Evolutionary conservation across 1,140 invertebrate species (phyloP), one percentile per base, ranked within the genome.

Genomic region (Zaprionus africanus): DNA sequence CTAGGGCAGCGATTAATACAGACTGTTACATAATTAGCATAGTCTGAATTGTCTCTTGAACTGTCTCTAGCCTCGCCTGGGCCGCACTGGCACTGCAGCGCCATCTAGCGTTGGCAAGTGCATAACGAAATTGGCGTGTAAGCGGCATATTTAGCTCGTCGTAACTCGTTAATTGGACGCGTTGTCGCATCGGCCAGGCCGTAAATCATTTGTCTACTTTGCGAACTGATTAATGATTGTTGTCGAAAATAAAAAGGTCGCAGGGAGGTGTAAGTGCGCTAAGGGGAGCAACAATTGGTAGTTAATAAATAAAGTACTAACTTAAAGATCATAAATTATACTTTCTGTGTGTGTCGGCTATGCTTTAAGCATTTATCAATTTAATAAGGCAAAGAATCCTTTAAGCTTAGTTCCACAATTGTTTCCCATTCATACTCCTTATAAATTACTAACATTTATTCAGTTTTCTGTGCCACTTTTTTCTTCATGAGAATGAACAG

Each of bases 91-190:
- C 36, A 46, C 6, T 71, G 67, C 67, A 76, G 60, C 68, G 46
- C 73, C 68, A 64, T 72, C 61, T 71, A 60, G 46, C 43, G 73
- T 19, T 41, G 31, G 22, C 36, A 24, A 53, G 26, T 76, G 46
- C 67, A 59, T 15, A 73, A 34, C 58, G 22, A 49, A 70, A 68
- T 63, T 78, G 58, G 76, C 79, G 76, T 81, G 79, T 79, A 81
- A 81, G 63, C 75, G 66, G 72, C 79, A 79, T 81, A 81, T 81
- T 81, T 76, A 70, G 75, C 67, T 81, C 59, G 79, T 79, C 71
- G 76, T 76, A 70, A 78, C 67, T 81, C 59, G 79, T 79, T 81
- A 79, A 79, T 81, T 81, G 76, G 19, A 57, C 24, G 66, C 71
- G 72, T 76, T 81, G 79, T 81, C 79, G 76, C 76, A 79, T 70